A percentile compares a stretch with the other conserved stretches of the same genome.
Evolutionary conservation across 2,113 vertebrate species (phyloP).

Genomic region (Pao palembangensis): DNA sequence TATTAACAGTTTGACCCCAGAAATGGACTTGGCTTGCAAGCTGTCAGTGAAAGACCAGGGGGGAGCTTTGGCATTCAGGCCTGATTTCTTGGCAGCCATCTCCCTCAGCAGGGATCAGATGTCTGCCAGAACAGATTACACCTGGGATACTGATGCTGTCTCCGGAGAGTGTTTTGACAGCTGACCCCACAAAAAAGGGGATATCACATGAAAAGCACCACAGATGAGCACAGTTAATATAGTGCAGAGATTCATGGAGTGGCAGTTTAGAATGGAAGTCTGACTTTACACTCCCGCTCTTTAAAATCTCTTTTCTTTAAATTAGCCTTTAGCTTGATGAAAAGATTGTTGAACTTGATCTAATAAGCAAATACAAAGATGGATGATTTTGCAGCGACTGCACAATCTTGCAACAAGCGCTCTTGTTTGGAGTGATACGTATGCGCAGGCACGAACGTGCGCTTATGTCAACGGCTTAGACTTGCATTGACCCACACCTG

Average conservation of each 20-base stretch:
- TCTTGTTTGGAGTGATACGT: neutral
- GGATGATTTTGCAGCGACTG: neutral
- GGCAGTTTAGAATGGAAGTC: too few relatives aligned
- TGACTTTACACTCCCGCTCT: too few relatives aligned
- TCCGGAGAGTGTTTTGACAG: slow-evolving; percentile 46
- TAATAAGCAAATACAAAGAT: neutral
- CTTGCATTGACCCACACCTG: neutral
- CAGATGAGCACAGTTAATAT: slow-evolving; percentile 15
- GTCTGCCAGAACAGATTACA: slow-evolving; percentile 57
- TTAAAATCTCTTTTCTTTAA: too few relatives aligned
- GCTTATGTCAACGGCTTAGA: slow-evolving; percentile 5
- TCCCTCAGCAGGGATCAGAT: slow-evolving; percentile 53
- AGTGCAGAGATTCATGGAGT: neutral
- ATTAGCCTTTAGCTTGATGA: too few relatives aligned
- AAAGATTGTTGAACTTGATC: neutral
- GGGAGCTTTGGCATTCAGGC: slow-evolving; percentile 53
- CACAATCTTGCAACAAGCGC: neutral
- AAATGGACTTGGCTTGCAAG: slow-evolving; percentile 47
- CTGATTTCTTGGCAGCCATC: slow-evolving; percentile 48
- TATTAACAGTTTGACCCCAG: slow-evolving; percentile 57
- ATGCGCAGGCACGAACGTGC: neutral
- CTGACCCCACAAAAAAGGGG: slow-evolving; percentile 19
- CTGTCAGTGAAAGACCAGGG: slow-evolving; percentile 39
- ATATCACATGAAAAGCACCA: slow-evolving; percentile 17
- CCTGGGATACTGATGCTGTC: slow-evolving; percentile 37